Percentiles rank a stretch among this genome's conserved stretches.
Evolutionary conservation across 1,140 invertebrate genomes (phyloP).

Genomic region (Anastrepha obliqua): DNA sequence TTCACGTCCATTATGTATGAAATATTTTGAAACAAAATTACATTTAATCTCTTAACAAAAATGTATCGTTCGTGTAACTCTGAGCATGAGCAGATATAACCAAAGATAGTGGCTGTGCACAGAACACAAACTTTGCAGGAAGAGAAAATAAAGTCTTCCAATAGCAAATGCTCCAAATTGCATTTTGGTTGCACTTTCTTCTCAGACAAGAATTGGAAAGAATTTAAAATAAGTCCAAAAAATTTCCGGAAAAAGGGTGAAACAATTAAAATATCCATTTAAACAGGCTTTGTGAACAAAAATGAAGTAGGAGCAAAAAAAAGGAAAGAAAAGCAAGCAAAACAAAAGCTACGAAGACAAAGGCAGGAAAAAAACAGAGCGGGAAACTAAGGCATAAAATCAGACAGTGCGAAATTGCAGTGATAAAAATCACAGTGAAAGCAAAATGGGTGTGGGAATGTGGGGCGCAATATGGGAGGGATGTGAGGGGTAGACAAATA

Average conservation of each 20-base stretch:
- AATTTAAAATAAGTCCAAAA: not conserved
- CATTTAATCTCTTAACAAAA: not conserved
- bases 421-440: not conserved
- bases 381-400: not conserved
- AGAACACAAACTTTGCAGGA: not conserved
- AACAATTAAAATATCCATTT: constrained; percentile 22
- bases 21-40: not conserved
- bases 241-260: not conserved
- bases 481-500: constrained; percentile 19
- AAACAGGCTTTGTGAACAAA: not conserved
- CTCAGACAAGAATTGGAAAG: too few species aligned
- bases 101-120: too few species aligned
- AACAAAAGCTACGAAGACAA: not conserved
- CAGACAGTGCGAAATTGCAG: not conserved
- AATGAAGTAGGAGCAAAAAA: too few species aligned
- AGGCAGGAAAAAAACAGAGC: not conserved
- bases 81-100: not conserved
- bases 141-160: not conserved
- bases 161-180: not conserved
- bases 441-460: not conserved
- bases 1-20: too few species aligned
- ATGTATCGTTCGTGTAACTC: not conserved
- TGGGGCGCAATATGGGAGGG: not conserved
- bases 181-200: constrained; percentile 9
- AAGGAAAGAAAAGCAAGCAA: not conserved